Evolutionary conservation across 2,797 vertebrate species (phyloP), one percentile per base, ranked within the genome.

Genomic region (Lagodon rhomboides): DNA sequence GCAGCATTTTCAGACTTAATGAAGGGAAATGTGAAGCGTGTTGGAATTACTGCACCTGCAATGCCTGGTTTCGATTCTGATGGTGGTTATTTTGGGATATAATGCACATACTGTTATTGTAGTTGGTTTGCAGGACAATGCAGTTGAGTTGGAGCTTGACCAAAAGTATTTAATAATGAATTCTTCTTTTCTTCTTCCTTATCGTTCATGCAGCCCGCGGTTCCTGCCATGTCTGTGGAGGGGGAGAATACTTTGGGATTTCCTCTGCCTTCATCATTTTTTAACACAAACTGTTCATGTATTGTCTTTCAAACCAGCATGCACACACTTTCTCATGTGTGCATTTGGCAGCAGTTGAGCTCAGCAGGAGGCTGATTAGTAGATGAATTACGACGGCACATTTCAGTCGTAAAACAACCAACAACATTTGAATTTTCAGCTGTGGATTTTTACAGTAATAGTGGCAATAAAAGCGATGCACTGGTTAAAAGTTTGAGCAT

Each of bases 291-390:
- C 30, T 58, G 23, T 38, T 70, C 46, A 43, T 47, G 59, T 51
- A n/a, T 25, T 65, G 41, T 62, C 47, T 68, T 49, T 25, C n/a
- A 41, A 61, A 47, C 30, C 41, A 55, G 55, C 55, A n/a, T 41
- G 54, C 58, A 50, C n/a, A 17, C 38, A 53, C 23, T n/a, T 73
- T 44, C 18, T 73, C 30, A 59, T 41, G 55, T 0, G 1, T 65
- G 67, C 63, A 56, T 71, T 27, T 59, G 73, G 64, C 64, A 63
- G 61, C 27, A 18, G 46, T 62, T 41, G 23, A 55, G 25, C 79
- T 34, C 73, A 61, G 69, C 27, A 20, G 76, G 76, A 44, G 62
- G 79, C 59, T 82, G 69, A 85, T 87, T 73, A 76, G 59, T 25
- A 51, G 30, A 66, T 27, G 51, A 78, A 63, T 11, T 1, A 51